Evolutionary conservation across 1,140 invertebrate species (phyloP), one percentile per base, ranked within the genome.

Genomic region (Colletes latitarsis): DNA sequence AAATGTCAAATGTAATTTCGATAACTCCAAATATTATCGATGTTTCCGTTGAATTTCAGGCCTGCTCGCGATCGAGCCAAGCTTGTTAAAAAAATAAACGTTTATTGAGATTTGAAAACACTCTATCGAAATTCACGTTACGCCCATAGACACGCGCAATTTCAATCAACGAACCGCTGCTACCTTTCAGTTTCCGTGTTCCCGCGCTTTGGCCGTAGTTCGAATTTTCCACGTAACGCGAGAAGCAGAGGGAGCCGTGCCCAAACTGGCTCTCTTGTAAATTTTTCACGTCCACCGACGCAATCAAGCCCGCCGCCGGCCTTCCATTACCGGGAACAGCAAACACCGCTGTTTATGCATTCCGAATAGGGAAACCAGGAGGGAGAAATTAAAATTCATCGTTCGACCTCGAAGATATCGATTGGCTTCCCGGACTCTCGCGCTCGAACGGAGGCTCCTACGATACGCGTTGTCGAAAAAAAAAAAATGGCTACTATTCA

Each of bases 361-460:
- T 81, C 79, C 46, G 71, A 85, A 67, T 64, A 62, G 60, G 79
- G 63, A 60, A 79, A 81, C 57, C 21, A 4, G 15, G 57, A 66
- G 77, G 64, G 71, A 83, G 77, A 79, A 89, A 87, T 87, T 83
- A 87, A 89, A 89, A 88, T 85, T 88, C 86, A 87, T 87, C 82
- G 78, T 73, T 62, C 67, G 55, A 77, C 73, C 70, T 60, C 77
- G 71, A 78, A 78, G 79, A 72, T 81, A 88, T 88, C 83, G 85
- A 88, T 87, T 81, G 75, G 74, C 30, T 79, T 83, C 77, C 66
- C 64, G 39, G 66, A 41, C 81, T 77, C 53, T n/a, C 71, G 39
- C 77, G 66, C 46, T 30, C 67, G 49, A 55, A 68, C 62, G 53
- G 67, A 64, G 74, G 64, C 43, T 49, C 53, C 46, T 15, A 55